These are phyloP conservation scores for Petrophora chlorosata DNA, from an alignment of 2,888 invertebrate species.

Conservation along the genomic window DNA sequence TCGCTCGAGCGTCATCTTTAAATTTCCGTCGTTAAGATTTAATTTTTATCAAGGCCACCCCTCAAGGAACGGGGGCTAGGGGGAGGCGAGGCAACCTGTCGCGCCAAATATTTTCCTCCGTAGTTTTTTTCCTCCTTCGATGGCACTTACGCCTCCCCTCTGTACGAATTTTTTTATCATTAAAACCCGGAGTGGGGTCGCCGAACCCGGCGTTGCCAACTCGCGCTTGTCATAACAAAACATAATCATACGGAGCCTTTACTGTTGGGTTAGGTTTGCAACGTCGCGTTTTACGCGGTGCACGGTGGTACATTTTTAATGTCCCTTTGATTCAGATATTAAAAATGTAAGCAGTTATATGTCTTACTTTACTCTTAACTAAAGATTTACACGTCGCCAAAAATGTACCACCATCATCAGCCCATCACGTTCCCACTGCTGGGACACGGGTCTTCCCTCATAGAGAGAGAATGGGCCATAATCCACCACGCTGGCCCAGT, in stretches of 20 bases:
- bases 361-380: neutral
- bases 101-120: conserved; percentile 84
- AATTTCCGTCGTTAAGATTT: conserved; percentile 84
- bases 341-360: neutral
- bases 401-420: no score
- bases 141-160: conserved; percentile 82
- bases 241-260: conserved; percentile 69
- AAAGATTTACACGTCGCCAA: no score
- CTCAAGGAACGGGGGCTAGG: conserved; percentile 35
- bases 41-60: conserved; percentile 79
- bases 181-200: conserved; percentile 81
- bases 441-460: no score
- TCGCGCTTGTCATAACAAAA: conserved; percentile 81
- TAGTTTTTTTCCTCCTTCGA: conserved; percentile 82
- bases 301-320: conserved; percentile 13
- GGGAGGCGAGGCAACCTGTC: conserved; percentile 74
- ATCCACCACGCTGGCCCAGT: no score
- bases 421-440: no score
- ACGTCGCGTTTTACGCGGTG: conserved; percentile 49
- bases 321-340: conserved; percentile 9
- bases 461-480: no score
- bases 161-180: conserved; percentile 84
- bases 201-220: conserved; percentile 78
- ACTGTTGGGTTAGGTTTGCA: conserved; percentile 52
- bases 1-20: conserved; percentile 83